Evolutionary conservation across 2,888 invertebrate genomes (phyloP), one percentile per base, ranked within the genome.

Genomic region (Yponomeuta sedellus): DNA sequence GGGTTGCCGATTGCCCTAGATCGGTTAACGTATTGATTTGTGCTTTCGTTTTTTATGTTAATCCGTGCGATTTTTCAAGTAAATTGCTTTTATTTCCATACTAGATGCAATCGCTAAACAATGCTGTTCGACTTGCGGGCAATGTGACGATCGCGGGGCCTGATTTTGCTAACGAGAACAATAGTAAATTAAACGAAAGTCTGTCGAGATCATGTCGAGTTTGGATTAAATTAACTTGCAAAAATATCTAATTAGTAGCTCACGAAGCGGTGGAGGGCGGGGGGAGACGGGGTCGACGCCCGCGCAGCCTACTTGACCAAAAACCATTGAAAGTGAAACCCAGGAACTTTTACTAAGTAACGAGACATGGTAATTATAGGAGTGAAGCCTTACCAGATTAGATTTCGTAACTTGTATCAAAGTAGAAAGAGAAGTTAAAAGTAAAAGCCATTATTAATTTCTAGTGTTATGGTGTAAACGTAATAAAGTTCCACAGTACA

Each of bases 261-360:
- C 44, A 8, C 16, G 12, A 52, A 16, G 44, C 44, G 44, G 44
- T 12, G 12, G 44, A 16, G 12, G 12, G 1, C 16, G 44, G 44
- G 44, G 44, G 12, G 44, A 16, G 12, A 1, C 4, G 44, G 44
- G 44, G 44, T 52, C 44, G 16, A 52, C 44, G 44, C 44, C 44
- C 44, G 44, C 44, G 72, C 59, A 25, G 59, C 59, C 59, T 25
- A 59, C 22, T 59, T 59, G 59, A 25, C 20, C 59, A 59, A 59
- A 59, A 25, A 58, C 58, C 65, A 66, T 66, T 61, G 66, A 66
- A 61, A 66, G 66, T 66, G 66, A 66, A 66, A 66, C 25, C 25
- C 44, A 52, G 11, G 12, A 62, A 34, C 66, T 61, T 22, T 59
- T 59, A 59, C 59, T 59, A 25, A 20, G 22, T 59, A 59, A 59